phyloP scores from a whole-genome alignment of 2,888 invertebrate species.

The Leptinotarsa rubiginosa region DNA sequence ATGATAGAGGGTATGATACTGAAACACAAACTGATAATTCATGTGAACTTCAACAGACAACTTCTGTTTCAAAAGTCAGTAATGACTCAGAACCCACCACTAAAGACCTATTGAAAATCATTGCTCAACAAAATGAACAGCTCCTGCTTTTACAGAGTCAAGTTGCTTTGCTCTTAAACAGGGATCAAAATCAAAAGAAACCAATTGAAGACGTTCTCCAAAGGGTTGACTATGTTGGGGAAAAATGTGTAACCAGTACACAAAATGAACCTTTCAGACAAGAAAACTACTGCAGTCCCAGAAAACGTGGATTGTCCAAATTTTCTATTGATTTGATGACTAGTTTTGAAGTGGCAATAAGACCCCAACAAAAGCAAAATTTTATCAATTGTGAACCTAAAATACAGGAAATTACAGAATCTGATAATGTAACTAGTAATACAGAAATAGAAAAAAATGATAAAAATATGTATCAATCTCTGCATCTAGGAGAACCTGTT shows the following conservation, averaged over 20 bases:
- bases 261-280: conserved; percentile 48
- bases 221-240: conserved; percentile 22
- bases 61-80: conserved; percentile 35
- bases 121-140: conserved; percentile 74
- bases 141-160: conserved; percentile 74
- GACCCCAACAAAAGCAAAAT: conserved; percentile 47
- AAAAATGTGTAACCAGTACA: conserved; percentile 46
- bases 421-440: conserved; percentile 38
- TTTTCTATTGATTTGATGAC: conserved; percentile 80
- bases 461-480: conserved; percentile 55
- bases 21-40: conserved; percentile 41
- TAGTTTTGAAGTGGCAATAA: conserved; percentile 73
- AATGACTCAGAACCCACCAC: conserved; percentile 69
- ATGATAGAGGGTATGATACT: conserved; percentile 31
- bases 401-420: conserved; percentile 60
- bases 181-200: conserved; percentile 55
- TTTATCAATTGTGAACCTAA: conserved; percentile 51
- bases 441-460: conserved; percentile 34
- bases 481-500: conserved; percentile 60
- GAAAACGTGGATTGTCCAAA: conserved; percentile 67
- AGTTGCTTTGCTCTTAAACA: conserved; percentile 70
- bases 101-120: conserved; percentile 73
- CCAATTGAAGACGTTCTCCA: conserved; percentile 52
- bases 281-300: conserved; percentile 52
- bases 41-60: conserved; percentile 15